Evolutionary conservation across 2,113 vertebrate species (phyloP).

Genomic region (Loxodonta africana): DNA sequence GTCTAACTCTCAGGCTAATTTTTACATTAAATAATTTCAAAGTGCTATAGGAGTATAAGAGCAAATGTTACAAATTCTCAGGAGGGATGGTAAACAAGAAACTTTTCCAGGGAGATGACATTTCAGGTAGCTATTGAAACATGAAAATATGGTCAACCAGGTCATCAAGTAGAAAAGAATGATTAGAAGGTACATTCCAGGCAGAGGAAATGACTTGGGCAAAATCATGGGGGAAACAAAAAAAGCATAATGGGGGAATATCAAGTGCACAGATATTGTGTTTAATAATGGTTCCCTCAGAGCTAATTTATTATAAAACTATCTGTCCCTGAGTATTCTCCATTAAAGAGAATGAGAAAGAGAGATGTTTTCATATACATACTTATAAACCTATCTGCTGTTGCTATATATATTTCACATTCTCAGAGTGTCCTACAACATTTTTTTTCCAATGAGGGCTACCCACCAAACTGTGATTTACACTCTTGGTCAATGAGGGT

Average conservation of each 20-base stretch:
- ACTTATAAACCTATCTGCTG: not conserved
- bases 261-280: not conserved
- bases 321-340: not conserved
- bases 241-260: not conserved
- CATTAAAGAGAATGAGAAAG: not conserved
- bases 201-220: not conserved
- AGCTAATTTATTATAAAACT: not conserved
- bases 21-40: not conserved
- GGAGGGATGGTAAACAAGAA: not conserved
- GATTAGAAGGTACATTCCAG: not conserved
- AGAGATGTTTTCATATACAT: not conserved
- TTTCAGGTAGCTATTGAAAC: not conserved
- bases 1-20: not conserved
- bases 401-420: not conserved
- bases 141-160: not conserved
- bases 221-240: not conserved
- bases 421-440: not conserved
- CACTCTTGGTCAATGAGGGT: not conserved
- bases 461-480: not conserved
- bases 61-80: not conserved
- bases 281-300: not conserved
- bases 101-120: not conserved
- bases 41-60: not conserved
- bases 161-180: not conserved
- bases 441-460: not conserved